These are phyloP conservation scores for Zaprionus inermis DNA, from an alignment of 1,140 invertebrate genomes.

Conservation along the genomic window DNA sequence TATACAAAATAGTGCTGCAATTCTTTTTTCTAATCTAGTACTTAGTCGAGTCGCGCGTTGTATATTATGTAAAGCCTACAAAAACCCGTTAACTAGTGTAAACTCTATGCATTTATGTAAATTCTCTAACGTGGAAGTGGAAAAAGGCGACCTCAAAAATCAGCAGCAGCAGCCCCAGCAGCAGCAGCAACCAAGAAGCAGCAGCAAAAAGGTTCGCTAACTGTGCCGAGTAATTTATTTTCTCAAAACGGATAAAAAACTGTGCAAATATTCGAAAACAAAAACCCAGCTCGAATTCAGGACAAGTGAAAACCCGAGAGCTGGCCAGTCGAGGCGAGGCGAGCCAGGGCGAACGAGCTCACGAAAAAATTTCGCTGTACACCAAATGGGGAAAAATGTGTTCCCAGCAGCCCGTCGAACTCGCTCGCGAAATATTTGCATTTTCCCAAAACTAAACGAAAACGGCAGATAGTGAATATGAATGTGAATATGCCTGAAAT, in stretches of 20 bases:
- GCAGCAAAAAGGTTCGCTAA: constrained; percentile 69
- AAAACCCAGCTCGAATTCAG: constrained; percentile 23
- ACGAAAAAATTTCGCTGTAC: constrained; percentile 77
- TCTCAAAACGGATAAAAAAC: background rate
- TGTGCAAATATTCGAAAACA: constrained; percentile 11
- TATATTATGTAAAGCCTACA: constrained; percentile 71
- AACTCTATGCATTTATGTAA: constrained; percentile 81
- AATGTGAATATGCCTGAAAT: background rate
- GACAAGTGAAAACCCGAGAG: constrained; percentile 39
- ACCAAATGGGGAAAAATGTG: constrained; percentile 71
- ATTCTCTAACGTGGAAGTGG: constrained; percentile 70
- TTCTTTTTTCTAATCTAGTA: constrained; percentile 70
- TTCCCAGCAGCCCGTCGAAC: constrained; percentile 25
- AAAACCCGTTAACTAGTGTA: constrained; percentile 67
- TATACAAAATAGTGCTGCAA: constrained; percentile 59
- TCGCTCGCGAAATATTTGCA: constrained; percentile 33
- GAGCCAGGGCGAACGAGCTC: constrained; percentile 44
- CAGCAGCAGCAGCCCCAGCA: constrained; percentile 53
- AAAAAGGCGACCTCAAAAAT: constrained; percentile 76
- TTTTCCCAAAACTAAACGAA: constrained; percentile 12
- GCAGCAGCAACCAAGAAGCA: constrained; percentile 38
- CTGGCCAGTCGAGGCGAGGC: constrained; percentile 18
- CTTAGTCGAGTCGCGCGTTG: constrained; percentile 50
- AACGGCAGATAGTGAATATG: background rate
- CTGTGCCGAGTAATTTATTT: constrained; percentile 1